These are phyloP conservation scores for Drosophila lacertosa DNA, from an alignment of 1,140 invertebrate genomes.

Conservation along the genomic window DNA sequence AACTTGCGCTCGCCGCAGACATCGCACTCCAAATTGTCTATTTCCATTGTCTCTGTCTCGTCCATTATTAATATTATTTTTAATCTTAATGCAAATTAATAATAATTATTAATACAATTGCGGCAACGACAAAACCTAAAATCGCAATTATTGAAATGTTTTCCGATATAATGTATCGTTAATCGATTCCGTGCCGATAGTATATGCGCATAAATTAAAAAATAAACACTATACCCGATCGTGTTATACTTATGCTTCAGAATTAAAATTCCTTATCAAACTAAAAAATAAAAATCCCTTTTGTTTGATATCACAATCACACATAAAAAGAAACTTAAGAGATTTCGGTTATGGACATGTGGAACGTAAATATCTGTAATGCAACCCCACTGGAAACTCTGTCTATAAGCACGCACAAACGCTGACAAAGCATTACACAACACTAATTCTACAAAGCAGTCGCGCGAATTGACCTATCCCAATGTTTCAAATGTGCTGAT, in stretches of 20 bases:
- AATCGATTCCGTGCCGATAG: conserved; percentile 5
- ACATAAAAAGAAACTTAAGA: not conserved
- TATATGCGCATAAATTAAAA: not conserved
- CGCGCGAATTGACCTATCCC: conserved; percentile 30
- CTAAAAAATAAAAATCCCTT: not conserved
- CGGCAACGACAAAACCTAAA: not conserved
- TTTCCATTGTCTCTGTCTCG: conserved; percentile 48
- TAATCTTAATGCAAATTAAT: no score
- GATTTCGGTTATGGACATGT: not conserved
- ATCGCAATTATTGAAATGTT: not conserved
- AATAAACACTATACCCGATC: no score
- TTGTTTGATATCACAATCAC: not conserved
- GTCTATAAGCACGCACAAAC: not conserved
- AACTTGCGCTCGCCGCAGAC: conserved; percentile 85
- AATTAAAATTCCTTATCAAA: no score
- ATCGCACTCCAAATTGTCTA: conserved; percentile 57
- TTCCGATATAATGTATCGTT: not conserved
- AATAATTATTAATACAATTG: not conserved
- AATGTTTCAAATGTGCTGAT: conserved; percentile 36
- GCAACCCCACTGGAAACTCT: not conserved
- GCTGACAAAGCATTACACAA: conserved; percentile 4
- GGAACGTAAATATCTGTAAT: not conserved
- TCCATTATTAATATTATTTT: conserved; percentile 51
- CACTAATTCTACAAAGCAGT: conserved; percentile 9
- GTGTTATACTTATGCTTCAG: no score